Base-by-base conservation (phyloP, 2,113 vertebrate genomes). In the Dinomys branickii region DNA sequence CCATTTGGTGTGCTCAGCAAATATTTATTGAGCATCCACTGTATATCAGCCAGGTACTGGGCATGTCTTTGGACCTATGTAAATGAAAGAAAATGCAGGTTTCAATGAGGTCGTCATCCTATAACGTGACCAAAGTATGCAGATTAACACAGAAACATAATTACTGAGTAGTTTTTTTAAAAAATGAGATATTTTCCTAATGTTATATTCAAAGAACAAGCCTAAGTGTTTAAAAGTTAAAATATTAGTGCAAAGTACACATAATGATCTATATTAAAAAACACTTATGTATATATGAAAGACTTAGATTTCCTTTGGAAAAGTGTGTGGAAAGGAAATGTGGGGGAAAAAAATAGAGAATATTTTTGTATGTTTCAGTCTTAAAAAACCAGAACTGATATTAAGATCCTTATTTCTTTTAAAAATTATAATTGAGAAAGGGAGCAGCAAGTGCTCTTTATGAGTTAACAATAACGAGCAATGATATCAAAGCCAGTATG, bases 381-480 rank as follows among this genome's bases (percentile, higher is more conserved):
- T 85, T 20, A 38, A 50, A 47, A 82, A 97, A 93, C 13, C 14
- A 65, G 30, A 93, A 52, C 50, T 92, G 78, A 86, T 77, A 16
- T 88, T 94, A 96, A 69, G 5, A 94, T 44, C 97, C 14, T 88
- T 71, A 75, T 97, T 92, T 94, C 56, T 94, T 97, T 97, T 17
- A 1, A 13, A 96, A 95, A 22, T 26, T 0, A 41, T 95, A 89
- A 69, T 69, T 59, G 56, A 85, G 90, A 92, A 94, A 73, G 38
- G 41, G 41, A 73, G 63, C 35, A 77, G 5, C 71, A 35, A 9
- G 83, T 90, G 96, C 63, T 96, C 97, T 92, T 56, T 81, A 90
- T 77, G 5, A 80, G 56, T 94, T 86, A 97, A 96, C 95, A 97
- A 47, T 94, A 97, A 92, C 93, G 13, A 95, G 41, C 56, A 71